Evolutionary conservation across 1,140 invertebrate genomes (phyloP).

Genomic region (Aradophagus sp.): DNA sequence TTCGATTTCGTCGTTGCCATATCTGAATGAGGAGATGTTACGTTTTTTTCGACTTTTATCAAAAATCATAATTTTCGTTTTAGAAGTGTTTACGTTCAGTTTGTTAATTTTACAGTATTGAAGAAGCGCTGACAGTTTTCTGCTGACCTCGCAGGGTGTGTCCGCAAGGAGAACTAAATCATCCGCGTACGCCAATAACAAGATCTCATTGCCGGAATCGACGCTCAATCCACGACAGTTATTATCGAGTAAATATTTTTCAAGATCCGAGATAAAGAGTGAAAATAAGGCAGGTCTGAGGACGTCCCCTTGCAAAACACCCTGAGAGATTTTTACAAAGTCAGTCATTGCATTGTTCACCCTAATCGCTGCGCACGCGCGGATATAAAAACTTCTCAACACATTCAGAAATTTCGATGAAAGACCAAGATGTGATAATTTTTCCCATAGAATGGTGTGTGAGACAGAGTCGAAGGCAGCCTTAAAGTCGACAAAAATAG

Average conservation of each 20-base stretch:
- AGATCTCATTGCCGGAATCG: neutral
- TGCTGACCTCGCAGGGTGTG: too few species aligned
- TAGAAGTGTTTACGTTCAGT: too few species aligned
- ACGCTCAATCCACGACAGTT: slow-evolving; percentile 1
- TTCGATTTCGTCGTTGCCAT: too few species aligned
- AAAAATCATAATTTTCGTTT: too few species aligned
- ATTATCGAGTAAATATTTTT: neutral
- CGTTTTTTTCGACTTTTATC: too few species aligned
- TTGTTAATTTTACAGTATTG: too few species aligned
- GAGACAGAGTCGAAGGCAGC: neutral
- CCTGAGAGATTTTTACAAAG: neutral
- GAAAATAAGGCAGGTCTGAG: slow-evolving; percentile 2
- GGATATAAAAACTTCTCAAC: neutral
- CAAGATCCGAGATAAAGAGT: neutral
- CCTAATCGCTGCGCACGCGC: neutral
- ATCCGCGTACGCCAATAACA: neutral
- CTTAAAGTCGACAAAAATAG: neutral
- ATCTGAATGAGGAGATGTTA: too few species aligned
- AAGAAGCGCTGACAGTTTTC: too few species aligned
- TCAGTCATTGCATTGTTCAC: neutral
- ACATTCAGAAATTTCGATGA: slow-evolving; percentile 1
- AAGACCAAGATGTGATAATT: neutral
- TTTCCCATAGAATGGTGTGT: neutral
- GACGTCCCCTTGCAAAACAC: slow-evolving; percentile 1
- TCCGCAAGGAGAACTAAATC: neutral